Percentiles rank a stretch among this genome's conserved stretches.
These are phyloP conservation scores for Babylonia areolata DNA, from an alignment of 1,140 invertebrate genomes.

Conservation along the genomic window DNA sequence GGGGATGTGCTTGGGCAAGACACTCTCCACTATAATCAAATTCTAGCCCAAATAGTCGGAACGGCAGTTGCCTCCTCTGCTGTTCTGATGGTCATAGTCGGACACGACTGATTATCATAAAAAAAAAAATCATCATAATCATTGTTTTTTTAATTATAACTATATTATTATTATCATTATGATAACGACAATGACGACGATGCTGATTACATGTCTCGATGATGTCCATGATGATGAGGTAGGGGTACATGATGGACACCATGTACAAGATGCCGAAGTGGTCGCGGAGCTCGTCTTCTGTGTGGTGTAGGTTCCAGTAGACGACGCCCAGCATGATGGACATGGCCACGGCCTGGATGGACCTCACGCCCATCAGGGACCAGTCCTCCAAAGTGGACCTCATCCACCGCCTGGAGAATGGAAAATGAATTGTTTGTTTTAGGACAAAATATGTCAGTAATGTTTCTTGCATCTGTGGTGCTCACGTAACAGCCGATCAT, in stretches of 20 bases:
- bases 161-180: slow-evolving; percentile 50
- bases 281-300: slow-evolving; percentile 61
- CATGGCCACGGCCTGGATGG: slow-evolving; percentile 66
- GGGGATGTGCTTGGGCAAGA: too few species aligned
- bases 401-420: slow-evolving; percentile 58
- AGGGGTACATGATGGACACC: slow-evolving; percentile 67
- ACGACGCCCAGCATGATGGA: slow-evolving; percentile 67
- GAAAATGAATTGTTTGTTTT: too few species aligned
- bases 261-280: slow-evolving; percentile 69
- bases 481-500: too few species aligned
- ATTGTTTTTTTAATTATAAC: neutral
- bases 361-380: slow-evolving; percentile 56
- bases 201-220: slow-evolving; percentile 64
- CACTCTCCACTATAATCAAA: too few species aligned
- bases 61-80: neutral
- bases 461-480: too few species aligned
- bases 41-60: neutral
- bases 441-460: too few species aligned
- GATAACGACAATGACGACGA: neutral
- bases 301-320: slow-evolving; percentile 58
- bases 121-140: too few species aligned
- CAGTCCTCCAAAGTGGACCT: slow-evolving; percentile 64
- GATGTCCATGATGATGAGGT: slow-evolving; percentile 65
- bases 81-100: neutral
- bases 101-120: neutral